Base-by-base conservation (phyloP, 2,797 vertebrate species). In the Esox masquinongy region DNA sequence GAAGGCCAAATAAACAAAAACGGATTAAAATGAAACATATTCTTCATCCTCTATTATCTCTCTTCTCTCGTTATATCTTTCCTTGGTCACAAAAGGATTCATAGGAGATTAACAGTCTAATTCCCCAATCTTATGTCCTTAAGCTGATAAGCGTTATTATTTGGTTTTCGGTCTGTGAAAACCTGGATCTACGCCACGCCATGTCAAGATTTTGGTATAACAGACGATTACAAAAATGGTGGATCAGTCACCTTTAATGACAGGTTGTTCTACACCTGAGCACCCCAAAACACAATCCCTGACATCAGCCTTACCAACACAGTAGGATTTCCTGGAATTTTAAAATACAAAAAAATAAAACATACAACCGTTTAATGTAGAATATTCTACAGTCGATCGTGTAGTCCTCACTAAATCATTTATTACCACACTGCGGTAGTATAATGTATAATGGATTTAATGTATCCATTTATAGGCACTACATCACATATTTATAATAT, bases 171-270 rank as follows among this genome's bases (percentile, higher is more conserved):
- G 69, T 61, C 76, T 75, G 79, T 74, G 74, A 81, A 81, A 78
- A 83, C 36, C 75, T 76, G 29, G 34, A 72, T 76, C 75, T 50
- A 63, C 59, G 75, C 77, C 64, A 63, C 68, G 74, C 76, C 76
- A 80, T 73, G 59, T 72, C 83, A 80, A 75, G 70, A 76, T 50
- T 50, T 56, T 61, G 56, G 15, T 68, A 77, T 74, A 61, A 82
- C 80, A 81, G 82, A 82, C 80, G 79, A 85, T 85, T 82, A 85
- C 73, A 71, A 61, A 69, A 78, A 75, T 74, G 15, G 26, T 68
- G 74, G 80, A 80, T 83, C 79, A 78, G 70, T 73, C 50, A 73
- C 79, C 80, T 80, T 80, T 80, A 82, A 79, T 80, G 50, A 75
- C 31, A 67, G 22, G 67, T 51, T 47, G 12, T 66, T 36, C 31